phyloP scores from a whole-genome alignment of 2,797 vertebrate species.

The Pempheris klunzingeri region DNA sequence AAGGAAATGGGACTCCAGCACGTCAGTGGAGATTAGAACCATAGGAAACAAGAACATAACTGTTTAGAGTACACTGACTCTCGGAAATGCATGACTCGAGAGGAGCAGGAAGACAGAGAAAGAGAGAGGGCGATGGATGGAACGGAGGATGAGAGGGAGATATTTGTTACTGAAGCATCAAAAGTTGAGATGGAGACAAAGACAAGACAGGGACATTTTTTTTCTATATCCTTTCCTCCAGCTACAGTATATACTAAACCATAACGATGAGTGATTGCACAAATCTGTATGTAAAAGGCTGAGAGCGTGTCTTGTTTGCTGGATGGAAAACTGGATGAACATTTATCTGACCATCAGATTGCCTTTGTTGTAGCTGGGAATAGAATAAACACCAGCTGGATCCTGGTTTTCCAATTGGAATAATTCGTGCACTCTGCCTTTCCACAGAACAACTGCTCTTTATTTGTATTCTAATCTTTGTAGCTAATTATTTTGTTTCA shows the following conservation, averaged over 20 bases:
- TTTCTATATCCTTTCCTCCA: slow-evolving; percentile 37
- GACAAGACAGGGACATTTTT: slow-evolving; percentile 53
- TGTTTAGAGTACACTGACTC: slow-evolving; percentile 77
- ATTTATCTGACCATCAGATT: slow-evolving; percentile 66
- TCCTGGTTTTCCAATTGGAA: slow-evolving; percentile 3
- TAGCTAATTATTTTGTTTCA: not conserved
- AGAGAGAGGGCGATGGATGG: slow-evolving; percentile 37
- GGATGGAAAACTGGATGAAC: slow-evolving; percentile 59
- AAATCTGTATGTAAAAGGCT: slow-evolving; percentile 55
- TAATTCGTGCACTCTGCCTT: not conserved
- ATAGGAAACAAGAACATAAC: slow-evolving; percentile 81
- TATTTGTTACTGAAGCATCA: slow-evolving; percentile 61
- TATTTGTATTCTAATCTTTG: slow-evolving; percentile 3
- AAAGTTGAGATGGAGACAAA: slow-evolving; percentile 59
- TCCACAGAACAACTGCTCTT: not conserved
- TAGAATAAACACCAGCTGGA: slow-evolving; percentile 56
- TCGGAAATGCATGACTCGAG: slow-evolving; percentile 71
- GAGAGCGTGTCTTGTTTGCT: slow-evolving; percentile 56
- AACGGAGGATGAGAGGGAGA: slow-evolving; percentile 41
- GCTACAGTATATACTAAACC: slow-evolving; percentile 29
- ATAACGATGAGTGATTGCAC: slow-evolving; percentile 41
- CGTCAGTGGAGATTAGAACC: slow-evolving; percentile 78
- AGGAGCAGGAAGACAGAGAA: slow-evolving; percentile 64
- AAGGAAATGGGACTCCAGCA: slow-evolving; percentile 79
- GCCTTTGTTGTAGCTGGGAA: slow-evolving; percentile 50